These are phyloP conservation scores for Manduca sexta DNA, from an alignment of 1,140 invertebrate species.

Conservation along the genomic window DNA sequence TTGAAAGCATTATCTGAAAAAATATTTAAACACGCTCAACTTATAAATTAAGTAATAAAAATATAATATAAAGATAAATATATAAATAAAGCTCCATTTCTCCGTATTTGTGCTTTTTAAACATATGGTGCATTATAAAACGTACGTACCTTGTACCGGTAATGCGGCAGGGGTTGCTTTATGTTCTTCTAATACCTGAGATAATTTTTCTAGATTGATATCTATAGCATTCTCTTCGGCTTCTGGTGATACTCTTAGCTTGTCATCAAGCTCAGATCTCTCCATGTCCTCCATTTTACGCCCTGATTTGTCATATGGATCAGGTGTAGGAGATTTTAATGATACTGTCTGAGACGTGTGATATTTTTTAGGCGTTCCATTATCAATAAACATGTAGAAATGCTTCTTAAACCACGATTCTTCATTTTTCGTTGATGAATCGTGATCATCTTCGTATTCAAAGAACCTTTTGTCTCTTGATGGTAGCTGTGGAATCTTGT, in stretches of 20 bases:
- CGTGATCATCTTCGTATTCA: slow-evolving; percentile 50
- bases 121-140: too few species aligned
- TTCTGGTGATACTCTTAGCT: not conserved
- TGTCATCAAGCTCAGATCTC: not conserved
- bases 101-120: too few species aligned
- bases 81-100: too few species aligned
- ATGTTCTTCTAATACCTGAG: slow-evolving; percentile 5
- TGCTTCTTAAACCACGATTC: slow-evolving; percentile 61
- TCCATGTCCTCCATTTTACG: not conserved
- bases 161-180: not conserved
- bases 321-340: slow-evolving; percentile 21
- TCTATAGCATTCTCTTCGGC: slow-evolving; percentile 1
- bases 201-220: slow-evolving; percentile 13
- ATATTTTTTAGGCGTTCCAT: slow-evolving; percentile 44
- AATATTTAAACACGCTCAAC: too few species aligned
- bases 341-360: slow-evolving; percentile 42
- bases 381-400: slow-evolving; percentile 53
- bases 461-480: slow-evolving; percentile 26
- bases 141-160: too few species aligned
- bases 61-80: too few species aligned
- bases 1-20: too few species aligned
- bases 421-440: slow-evolving; percentile 51
- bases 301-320: not conserved
- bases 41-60: too few species aligned
- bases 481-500: slow-evolving; percentile 37